Evolutionary conservation across 2,888 invertebrate genomes (phyloP).

Genomic region (Drosophila melanosoma): DNA sequence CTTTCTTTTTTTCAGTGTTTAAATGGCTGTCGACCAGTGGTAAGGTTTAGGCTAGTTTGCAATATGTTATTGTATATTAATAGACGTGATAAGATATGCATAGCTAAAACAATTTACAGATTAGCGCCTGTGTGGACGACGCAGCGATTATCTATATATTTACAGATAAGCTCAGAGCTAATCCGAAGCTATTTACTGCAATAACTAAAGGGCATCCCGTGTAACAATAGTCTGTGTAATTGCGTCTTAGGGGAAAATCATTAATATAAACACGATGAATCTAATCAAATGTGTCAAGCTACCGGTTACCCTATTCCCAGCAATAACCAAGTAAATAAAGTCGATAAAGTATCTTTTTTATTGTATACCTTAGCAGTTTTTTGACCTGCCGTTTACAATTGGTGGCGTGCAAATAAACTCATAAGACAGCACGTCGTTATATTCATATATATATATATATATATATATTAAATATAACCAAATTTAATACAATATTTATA

Average conservation of each 20-base stretch:
- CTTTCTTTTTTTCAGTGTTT: slow-evolving; percentile 7
- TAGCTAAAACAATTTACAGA: slow-evolving; percentile 24
- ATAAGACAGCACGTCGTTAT: background rate
- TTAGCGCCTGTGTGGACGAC: slow-evolving; percentile 9
- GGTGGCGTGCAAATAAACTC: background rate
- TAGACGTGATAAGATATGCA: slow-evolving; percentile 43
- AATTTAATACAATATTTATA: background rate
- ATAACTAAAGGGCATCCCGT: slow-evolving; percentile 12
- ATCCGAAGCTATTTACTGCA: slow-evolving; percentile 12
- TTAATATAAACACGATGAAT: background rate
- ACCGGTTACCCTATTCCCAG: background rate
- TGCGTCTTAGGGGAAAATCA: background rate
- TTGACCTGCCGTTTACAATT: background rate
- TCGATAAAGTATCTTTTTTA: background rate
- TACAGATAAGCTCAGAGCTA: slow-evolving; percentile 15
- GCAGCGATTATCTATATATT: background rate
- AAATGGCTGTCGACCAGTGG: background rate
- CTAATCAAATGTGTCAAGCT: too few relatives aligned
- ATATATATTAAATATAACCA: background rate
- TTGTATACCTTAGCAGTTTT: background rate
- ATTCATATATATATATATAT: background rate
- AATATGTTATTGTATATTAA: slow-evolving; percentile 25
- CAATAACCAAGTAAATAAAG: background rate
- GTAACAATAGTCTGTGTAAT: background rate
- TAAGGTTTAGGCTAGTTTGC: background rate